Evolutionary conservation across 2,888 invertebrate species (phyloP).

Genomic region (Dryobotodes eremita): DNA sequence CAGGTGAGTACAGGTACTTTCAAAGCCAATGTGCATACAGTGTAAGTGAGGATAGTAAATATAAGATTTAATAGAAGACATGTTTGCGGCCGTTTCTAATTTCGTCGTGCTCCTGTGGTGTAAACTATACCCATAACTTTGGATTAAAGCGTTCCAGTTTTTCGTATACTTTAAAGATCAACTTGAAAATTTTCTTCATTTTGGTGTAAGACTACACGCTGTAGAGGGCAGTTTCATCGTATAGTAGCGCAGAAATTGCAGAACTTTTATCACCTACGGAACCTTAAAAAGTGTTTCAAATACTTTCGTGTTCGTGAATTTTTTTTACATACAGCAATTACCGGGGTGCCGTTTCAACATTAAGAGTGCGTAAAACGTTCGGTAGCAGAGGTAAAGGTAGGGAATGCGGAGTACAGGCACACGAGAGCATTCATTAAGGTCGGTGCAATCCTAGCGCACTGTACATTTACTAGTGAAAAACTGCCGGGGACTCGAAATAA

Average conservation of each 20-base stretch:
- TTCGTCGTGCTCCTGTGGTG: slow-evolving; percentile 22
- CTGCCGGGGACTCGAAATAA: slow-evolving; percentile 71
- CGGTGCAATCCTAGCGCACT: slow-evolving; percentile 74
- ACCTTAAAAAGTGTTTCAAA: slow-evolving; percentile 51
- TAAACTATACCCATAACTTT: slow-evolving; percentile 35
- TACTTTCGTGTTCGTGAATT: slow-evolving; percentile 56
- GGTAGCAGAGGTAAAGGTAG: slow-evolving; percentile 71
- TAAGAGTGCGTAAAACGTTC: slow-evolving; percentile 76
- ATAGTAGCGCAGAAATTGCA: slow-evolving; percentile 24
- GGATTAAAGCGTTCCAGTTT: slow-evolving; percentile 29
- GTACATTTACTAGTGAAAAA: slow-evolving; percentile 76
- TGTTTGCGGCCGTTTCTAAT: slow-evolving; percentile 39
- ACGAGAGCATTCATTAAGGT: slow-evolving; percentile 84
- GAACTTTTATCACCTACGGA: slow-evolving; percentile 33
- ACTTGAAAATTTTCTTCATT: slow-evolving; percentile 47
- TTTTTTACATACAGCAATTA: slow-evolving; percentile 71
- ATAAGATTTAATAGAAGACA: slow-evolving; percentile 32
- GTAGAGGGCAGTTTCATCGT: slow-evolving; percentile 4
- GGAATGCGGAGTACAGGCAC: slow-evolving; percentile 70
- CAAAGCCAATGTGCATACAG: slow-evolving; percentile 51
- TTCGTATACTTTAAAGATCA: slow-evolving; percentile 34
- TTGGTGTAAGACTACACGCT: slow-evolving; percentile 12
- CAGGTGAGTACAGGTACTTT: slow-evolving; percentile 36
- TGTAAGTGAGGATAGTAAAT: slow-evolving; percentile 29
- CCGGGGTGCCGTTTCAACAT: slow-evolving; percentile 65